These are phyloP conservation scores for Bombylius major DNA, from an alignment of 2,888 invertebrate species.

Conservation along the genomic window DNA sequence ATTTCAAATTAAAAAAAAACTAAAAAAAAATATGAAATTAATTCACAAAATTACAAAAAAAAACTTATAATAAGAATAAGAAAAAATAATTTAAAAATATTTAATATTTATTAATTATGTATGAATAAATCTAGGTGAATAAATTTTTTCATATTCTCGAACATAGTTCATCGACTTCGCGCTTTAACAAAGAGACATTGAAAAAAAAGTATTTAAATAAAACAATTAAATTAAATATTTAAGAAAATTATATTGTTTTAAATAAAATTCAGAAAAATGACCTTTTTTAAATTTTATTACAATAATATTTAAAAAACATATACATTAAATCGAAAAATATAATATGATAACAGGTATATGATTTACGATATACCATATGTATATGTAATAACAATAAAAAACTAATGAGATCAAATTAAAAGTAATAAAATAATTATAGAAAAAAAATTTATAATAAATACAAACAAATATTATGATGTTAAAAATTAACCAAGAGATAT, in stretches of 20 bases:
- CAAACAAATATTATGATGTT: too few species aligned
- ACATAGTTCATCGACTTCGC: conserved; percentile 16
- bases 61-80: not conserved
- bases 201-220: conserved; percentile 8
- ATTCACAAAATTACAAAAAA: conserved; percentile 1
- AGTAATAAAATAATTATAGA: too few species aligned
- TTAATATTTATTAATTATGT: not conserved
- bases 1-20: not conserved
- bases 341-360: too few species aligned
- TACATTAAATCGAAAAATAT: too few species aligned
- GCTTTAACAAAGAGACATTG: conserved; percentile 13
- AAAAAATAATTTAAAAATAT: conserved; percentile 2
- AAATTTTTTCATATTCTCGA: conserved; percentile 11
- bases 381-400: too few species aligned
- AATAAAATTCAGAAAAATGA: not conserved
- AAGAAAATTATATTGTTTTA: not conserved
- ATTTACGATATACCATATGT: too few species aligned
- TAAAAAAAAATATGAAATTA: not conserved
- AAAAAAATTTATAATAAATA: too few species aligned
- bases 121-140: not conserved
- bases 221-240: conserved; percentile 8
- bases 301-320: conserved; percentile 8
- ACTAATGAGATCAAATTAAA: too few species aligned
- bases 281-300: conserved; percentile 6
- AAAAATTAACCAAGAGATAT: too few species aligned